Evolutionary conservation across 2,113 vertebrate species (phyloP).

Genomic region (Typhlomys cinereus): DNA sequence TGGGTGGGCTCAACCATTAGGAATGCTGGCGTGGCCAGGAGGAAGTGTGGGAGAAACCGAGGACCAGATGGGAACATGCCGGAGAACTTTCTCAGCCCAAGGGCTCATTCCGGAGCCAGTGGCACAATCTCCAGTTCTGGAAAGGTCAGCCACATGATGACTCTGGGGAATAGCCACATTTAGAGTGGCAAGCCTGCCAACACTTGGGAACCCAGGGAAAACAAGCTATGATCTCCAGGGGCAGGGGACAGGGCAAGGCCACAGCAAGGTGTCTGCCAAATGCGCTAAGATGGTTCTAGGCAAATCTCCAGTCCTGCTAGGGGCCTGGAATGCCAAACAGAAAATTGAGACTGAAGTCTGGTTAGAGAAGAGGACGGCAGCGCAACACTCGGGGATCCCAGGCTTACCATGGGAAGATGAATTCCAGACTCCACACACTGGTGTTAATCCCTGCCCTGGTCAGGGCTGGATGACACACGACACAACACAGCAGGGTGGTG

Average conservation of each 20-base stretch:
- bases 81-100: constrained; percentile 9
- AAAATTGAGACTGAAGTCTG: constrained; percentile 62
- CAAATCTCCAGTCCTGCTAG: constrained; percentile 61
- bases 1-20: constrained; percentile 63
- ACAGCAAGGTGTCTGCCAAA: constrained; percentile 33
- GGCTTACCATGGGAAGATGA: constrained; percentile 4
- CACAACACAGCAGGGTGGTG: neutral
- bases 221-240: neutral
- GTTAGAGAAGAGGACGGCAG: constrained; percentile 24
- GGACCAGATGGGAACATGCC: constrained; percentile 44
- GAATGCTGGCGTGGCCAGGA: neutral
- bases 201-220: neutral
- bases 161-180: constrained; percentile 31
- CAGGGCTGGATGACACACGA: constrained; percentile 14
- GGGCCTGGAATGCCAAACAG: constrained; percentile 50
- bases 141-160: neutral
- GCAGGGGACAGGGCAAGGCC: neutral
- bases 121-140: neutral
- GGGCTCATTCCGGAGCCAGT: neutral
- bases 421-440: constrained; percentile 3
- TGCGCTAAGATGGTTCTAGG: constrained; percentile 51
- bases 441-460: constrained; percentile 47
- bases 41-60: constrained; percentile 33
- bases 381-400: neutral
- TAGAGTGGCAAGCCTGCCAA: neutral